phyloP scores from a whole-genome alignment of 2,113 vertebrate genomes.

The Pachycephala philippinensis region DNA sequence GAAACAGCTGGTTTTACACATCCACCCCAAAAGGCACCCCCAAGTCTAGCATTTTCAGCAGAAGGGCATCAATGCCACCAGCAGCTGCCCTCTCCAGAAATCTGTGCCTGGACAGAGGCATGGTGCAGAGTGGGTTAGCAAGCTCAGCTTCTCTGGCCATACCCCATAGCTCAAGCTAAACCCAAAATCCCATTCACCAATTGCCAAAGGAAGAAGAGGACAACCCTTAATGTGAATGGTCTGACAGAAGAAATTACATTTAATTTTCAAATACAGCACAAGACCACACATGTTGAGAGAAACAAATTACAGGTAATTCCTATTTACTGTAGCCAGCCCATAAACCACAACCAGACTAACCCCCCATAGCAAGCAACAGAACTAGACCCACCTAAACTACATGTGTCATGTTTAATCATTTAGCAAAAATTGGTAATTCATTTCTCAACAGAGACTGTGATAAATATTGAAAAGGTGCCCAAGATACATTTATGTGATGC shows the following conservation, averaged over 20 bases:
- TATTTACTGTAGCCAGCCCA: not conserved
- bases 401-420: not conserved
- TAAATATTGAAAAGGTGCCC: not conserved
- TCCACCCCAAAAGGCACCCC: not conserved
- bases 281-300: not conserved
- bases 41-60: not conserved
- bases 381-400: not conserved
- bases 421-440: not conserved
- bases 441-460: not conserved
- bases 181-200: not conserved
- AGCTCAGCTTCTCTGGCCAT: too few species aligned
- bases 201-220: not conserved
- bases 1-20: not conserved
- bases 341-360: not conserved
- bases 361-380: not conserved
- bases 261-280: not conserved
- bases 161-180: not conserved
- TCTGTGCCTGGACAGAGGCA: not conserved
- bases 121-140: fast-evolving
- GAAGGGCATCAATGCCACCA: not conserved
- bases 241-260: not conserved
- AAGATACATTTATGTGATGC: not conserved
- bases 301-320: not conserved
- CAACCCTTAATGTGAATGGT: not conserved
- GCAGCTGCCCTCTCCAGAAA: not conserved